phyloP scores from a whole-genome alignment of 2,888 invertebrate genomes.

The Sinohyriopsis cumingii region DNA sequence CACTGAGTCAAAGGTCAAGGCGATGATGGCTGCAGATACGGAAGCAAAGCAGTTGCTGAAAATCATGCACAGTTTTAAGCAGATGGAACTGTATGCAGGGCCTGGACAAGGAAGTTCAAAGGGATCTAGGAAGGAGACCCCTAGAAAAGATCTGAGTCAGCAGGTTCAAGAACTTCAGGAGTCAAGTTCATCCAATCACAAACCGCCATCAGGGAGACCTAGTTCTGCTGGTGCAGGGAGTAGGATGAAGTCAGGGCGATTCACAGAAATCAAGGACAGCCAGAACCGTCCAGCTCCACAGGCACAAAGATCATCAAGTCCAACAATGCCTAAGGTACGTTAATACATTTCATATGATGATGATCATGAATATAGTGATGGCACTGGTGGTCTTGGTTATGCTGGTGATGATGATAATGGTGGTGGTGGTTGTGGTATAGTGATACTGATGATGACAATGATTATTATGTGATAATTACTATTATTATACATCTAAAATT shows the following conservation, averaged over 20 bases:
- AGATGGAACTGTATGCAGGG: constrained; percentile 65
- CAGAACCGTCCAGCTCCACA: constrained; percentile 1
- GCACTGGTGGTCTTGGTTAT: neutral
- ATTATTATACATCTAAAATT: too few species aligned
- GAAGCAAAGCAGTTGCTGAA: constrained; percentile 57
- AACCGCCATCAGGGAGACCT: constrained; percentile 29
- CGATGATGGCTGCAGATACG: constrained; percentile 48
- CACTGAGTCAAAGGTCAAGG: constrained; percentile 38
- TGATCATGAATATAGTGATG: neutral
- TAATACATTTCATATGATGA: neutral
- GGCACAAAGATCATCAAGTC: constrained; percentile 20
- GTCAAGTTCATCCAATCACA: too few species aligned
- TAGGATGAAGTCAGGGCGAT: constrained; percentile 38
- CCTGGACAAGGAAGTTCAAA: constrained; percentile 25
- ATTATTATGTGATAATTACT: neutral
- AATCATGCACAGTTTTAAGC: constrained; percentile 60
- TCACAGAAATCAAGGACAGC: constrained; percentile 55
- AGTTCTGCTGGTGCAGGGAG: constrained; percentile 48
- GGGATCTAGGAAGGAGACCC: constrained; percentile 32
- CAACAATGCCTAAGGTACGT: constrained; percentile 32
- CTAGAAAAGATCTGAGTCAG: constrained; percentile 18
- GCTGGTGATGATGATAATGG: neutral
- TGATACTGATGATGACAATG: neutral
- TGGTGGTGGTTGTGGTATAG: neutral
- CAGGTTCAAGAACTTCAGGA: too few species aligned